Conservation (phyloP, 1,140 invertebrate species). For the Metaphire vulgaris region DNA sequence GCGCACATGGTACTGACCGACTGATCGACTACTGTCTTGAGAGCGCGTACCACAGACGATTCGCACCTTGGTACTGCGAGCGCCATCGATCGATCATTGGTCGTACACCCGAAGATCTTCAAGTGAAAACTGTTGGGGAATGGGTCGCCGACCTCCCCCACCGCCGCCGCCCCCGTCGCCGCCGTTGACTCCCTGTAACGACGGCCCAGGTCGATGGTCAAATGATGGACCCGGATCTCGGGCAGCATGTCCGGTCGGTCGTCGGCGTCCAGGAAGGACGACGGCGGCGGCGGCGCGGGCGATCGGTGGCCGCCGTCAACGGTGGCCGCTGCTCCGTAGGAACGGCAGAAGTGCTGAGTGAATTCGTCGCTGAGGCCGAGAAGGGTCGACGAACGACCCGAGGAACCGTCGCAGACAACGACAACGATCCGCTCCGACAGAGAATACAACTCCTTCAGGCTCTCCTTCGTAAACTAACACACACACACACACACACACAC, state of each 20-base stretch:
- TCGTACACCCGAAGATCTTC: conserved; percentile 45
- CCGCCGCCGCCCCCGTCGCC: no score
- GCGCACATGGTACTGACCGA: no score
- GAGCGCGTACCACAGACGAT: conserved; percentile 39
- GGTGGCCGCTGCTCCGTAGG: conserved; percentile 45
- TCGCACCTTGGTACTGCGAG: conserved; percentile 43
- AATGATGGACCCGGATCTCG: conserved; percentile 42
- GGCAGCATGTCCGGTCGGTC: conserved; percentile 40
- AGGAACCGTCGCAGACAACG: conserved; percentile 43
- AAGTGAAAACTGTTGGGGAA: conserved; percentile 38
- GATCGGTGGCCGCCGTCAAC: no score
- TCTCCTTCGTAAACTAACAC: conserved; percentile 43
- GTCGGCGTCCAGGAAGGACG: conserved; percentile 22
- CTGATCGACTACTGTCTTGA: conserved; percentile 44
- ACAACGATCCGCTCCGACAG: conserved; percentile 39
- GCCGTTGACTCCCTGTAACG: conserved; percentile 20
- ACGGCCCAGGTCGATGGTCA: conserved; percentile 38
- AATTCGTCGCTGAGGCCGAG: conserved; percentile 45
- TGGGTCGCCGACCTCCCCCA: no score
- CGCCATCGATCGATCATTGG: conserved; percentile 41
- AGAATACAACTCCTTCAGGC: conserved; percentile 36
- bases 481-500: no score
- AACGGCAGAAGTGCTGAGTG: conserved; percentile 39
- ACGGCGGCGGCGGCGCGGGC: no score
- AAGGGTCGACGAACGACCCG: conserved; percentile 37